Evolutionary conservation across 2,888 invertebrate genomes (phyloP), one percentile per base, ranked within the genome.

Genomic region (Ptychoptera albimana): DNA sequence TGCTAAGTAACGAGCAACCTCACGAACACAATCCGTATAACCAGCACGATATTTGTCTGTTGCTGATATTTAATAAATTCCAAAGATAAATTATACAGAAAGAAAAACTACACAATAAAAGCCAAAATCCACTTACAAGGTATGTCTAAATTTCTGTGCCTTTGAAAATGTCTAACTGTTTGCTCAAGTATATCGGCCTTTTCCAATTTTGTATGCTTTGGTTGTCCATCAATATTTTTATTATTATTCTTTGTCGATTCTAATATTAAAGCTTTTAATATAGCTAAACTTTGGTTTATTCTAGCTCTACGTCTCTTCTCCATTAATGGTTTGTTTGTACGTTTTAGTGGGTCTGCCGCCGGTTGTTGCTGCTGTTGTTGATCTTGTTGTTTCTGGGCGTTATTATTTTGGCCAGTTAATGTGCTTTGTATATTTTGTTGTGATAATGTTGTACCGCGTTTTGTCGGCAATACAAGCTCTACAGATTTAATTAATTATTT

Each of bases 181-280:
- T 86, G 70, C 63, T 87, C 87, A 49, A 87, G 64, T 53, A 87
- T 86, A 63, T 87, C 87, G 12, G 63, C 63, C 60, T 87, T 87
- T 64, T 87, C 86, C 60, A 86, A 68, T 64, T 86, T 87, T 49
- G 82, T 80, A 59, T 85, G 84, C 57, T 79, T 79, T 42, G 79
- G 60, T 50, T 78, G 68, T 69, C 75, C 54, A 67, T 70, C 60
- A 35, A 16, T 31, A 10, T 57, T 58, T 52, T 66, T 66, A 44
- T 63, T 56, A 52, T 58, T 64, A 51, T 59, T 60, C 47, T 76
- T 75, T 37, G 78, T 78, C 47, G 77, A 75, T 64, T 80, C 79
- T 49, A 81, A 68, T 52, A 82, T 80, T 38, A 82, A 70, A 45
- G 77, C 73, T 66, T 81, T 81, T 46, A 82, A 67, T 55, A 79